These are phyloP conservation scores for Heteropelma amictum DNA, from an alignment of 2,888 invertebrate species.

Conservation along the genomic window DNA sequence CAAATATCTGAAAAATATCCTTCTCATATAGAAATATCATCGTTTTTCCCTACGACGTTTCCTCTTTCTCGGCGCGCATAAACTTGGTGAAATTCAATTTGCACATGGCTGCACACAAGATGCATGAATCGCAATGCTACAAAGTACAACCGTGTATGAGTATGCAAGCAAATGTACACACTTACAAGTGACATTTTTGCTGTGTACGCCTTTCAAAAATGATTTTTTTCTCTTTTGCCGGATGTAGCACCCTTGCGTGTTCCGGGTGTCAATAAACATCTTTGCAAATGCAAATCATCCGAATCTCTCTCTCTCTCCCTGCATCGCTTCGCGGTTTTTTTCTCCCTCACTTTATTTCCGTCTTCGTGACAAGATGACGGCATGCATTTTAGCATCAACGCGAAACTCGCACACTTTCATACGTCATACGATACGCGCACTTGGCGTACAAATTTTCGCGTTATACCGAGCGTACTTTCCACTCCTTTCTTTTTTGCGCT, in stretches of 20 bases:
- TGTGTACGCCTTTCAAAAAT: neutral
- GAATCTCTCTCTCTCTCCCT: neutral
- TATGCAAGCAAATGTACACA: neutral
- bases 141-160: neutral
- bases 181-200: neutral
- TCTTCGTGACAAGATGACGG: neutral
- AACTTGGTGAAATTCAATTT: too few relatives aligned
- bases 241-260: conserved; percentile 7
- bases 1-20: too few relatives aligned
- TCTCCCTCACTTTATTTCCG: neutral
- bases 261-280: conserved; percentile 20
- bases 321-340: neutral
- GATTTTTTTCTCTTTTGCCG: neutral
- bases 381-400: conserved; percentile 5
- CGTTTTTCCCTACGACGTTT: too few relatives aligned
- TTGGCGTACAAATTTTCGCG: conserved; percentile 34
- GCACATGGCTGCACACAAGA: too few relatives aligned
- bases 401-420: neutral
- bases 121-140: neutral
- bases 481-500: neutral
- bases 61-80: too few relatives aligned
- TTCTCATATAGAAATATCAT: too few relatives aligned
- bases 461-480: neutral
- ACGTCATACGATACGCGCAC: conserved; percentile 31
- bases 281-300: neutral